phyloP scores from a whole-genome alignment of 2,797 vertebrate genomes.

The Crocidura indochinensis region DNA sequence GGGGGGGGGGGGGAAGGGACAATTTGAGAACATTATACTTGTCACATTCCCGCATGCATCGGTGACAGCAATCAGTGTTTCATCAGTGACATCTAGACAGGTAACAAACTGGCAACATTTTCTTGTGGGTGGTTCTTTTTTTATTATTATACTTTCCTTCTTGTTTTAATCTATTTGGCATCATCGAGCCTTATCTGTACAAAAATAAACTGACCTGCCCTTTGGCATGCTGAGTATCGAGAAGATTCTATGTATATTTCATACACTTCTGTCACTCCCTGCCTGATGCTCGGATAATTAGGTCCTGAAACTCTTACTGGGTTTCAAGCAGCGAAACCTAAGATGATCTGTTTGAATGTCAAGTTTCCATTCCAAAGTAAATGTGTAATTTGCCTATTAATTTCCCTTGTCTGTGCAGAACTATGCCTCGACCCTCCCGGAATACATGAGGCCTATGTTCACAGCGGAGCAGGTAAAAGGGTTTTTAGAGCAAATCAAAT shows the following conservation, averaged over 20 bases:
- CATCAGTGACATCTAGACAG: conserved; percentile 43
- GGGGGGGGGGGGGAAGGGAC: neutral
- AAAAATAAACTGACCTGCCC: conserved; percentile 86
- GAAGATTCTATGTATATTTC: conserved; percentile 88
- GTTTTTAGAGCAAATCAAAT: conserved; percentile 34
- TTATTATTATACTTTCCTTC: neutral
- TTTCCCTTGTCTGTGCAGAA: conserved; percentile 46
- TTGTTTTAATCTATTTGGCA: conserved; percentile 52
- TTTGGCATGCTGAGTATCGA: conserved; percentile 84
- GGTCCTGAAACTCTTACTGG: conserved; percentile 87
- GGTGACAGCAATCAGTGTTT: conserved; percentile 49
- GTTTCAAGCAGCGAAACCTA: conserved; percentile 87
- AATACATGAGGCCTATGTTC: conserved; percentile 27
- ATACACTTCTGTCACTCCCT: conserved; percentile 88
- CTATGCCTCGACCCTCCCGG: conserved; percentile 15
- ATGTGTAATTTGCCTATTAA: conserved; percentile 78
- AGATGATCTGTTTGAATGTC: conserved; percentile 87
- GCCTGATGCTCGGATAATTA: conserved; percentile 88
- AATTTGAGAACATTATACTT: conserved; percentile 13
- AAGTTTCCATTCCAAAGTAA: conserved; percentile 87
- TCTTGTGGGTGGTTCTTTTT: conserved; percentile 40
- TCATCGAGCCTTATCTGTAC: conserved; percentile 77
- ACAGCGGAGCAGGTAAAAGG: neutral
- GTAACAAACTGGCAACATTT: conserved; percentile 23
- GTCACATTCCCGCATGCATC: neutral